Conservation (phyloP, 1,140 invertebrate genomes). For the Brachionus calyciflorus region DNA sequence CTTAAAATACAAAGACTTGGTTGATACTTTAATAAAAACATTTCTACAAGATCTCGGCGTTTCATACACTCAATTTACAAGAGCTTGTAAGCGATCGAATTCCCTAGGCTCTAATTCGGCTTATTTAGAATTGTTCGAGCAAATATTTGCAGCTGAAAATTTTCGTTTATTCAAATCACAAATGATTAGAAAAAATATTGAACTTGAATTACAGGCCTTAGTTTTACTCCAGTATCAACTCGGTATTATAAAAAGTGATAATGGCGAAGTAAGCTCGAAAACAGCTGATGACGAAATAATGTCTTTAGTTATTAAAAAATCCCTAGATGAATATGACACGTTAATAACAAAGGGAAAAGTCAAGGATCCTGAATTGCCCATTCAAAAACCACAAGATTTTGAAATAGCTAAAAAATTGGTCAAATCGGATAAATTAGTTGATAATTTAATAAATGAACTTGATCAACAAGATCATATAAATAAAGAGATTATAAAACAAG, state of each 20-base stretch:
- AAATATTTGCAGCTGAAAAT: conserved; percentile 12
- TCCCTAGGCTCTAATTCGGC: not conserved
- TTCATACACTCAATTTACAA: not conserved
- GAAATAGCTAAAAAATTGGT: conserved; percentile 1
- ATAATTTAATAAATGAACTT: not conserved
- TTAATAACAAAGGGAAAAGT: not conserved
- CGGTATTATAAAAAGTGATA: not conserved
- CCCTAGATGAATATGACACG: not conserved
- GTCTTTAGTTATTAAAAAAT: conserved; percentile 2
- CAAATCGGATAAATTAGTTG: not conserved
- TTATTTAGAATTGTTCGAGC: conserved; percentile 3
- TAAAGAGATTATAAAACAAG: not conserved
- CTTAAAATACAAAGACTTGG: conserved; percentile 21
- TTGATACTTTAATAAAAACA: conserved; percentile 1
- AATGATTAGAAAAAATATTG: conserved; percentile 25
- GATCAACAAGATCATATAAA: not conserved
- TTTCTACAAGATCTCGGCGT: conserved; percentile 5
- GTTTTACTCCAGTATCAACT: conserved; percentile 2
- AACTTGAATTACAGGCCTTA: conserved; percentile 3
- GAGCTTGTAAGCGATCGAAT: not conserved
- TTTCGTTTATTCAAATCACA: conserved; percentile 1
- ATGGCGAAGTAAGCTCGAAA: not conserved
- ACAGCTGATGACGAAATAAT: not conserved
- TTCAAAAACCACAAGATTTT: not conserved
- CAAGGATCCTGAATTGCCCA: no score